Evolutionary conservation across 2,888 invertebrate genomes (phyloP).

Genomic region (Tenthredo mesomela): DNA sequence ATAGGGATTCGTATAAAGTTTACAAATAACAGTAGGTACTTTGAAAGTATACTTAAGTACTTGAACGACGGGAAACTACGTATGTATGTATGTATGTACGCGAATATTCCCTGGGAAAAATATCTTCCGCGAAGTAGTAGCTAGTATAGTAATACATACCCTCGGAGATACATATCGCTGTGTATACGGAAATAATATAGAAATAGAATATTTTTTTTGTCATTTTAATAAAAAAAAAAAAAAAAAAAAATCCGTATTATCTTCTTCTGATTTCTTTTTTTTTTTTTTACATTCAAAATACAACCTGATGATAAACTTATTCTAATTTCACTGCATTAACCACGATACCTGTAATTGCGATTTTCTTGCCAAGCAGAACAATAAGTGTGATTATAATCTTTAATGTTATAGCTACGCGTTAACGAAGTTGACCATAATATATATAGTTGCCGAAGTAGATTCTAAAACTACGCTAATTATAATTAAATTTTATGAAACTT

Average conservation of each 20-base stretch:
- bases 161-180: neutral
- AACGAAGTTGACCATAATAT: neutral
- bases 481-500: slow-evolving; percentile 34
- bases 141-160: neutral
- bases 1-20: slow-evolving; percentile 43
- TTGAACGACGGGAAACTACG: slow-evolving; percentile 8
- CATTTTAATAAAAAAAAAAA: neutral
- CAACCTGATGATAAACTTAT: neutral
- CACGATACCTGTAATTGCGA: neutral
- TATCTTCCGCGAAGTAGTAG: neutral
- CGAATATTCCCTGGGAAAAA: neutral
- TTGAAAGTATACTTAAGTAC: slow-evolving; percentile 33
- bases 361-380: neutral
- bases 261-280: neutral
- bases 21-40: slow-evolving; percentile 47
- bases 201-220: neutral
- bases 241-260: no score
- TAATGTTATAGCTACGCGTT: slow-evolving; percentile 5
- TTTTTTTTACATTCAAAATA: neutral
- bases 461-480: slow-evolving; percentile 2
- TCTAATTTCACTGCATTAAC: neutral
- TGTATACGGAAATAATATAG: neutral
- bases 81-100: slow-evolving; percentile 9
- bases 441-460: neutral
- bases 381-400: neutral